A percentile compares a stretch with the other conserved stretches of the same genome.
These are phyloP conservation scores for Aplodontia rufa DNA, from an alignment of 2,113 vertebrate species.

Conservation along the genomic window DNA sequence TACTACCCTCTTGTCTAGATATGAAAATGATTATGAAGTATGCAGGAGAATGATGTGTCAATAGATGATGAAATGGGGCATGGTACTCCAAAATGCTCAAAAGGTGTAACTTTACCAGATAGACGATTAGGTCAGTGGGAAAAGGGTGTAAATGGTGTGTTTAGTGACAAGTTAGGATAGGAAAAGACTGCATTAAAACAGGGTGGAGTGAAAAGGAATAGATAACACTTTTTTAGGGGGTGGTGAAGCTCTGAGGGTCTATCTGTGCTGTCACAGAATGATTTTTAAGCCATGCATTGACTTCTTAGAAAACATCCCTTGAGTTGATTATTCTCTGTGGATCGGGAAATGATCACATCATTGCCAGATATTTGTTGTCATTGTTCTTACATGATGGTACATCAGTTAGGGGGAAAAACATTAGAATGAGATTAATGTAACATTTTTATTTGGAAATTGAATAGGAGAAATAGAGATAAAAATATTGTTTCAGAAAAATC, in stretches of 20 bases:
- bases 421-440: background rate
- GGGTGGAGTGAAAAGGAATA: background rate
- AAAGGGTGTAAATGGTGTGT: background rate
- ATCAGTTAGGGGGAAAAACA: background rate
- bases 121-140: background rate
- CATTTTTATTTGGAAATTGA: background rate
- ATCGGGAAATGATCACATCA: background rate
- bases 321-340: too few relatives aligned
- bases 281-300: background rate
- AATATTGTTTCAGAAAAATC: background rate
- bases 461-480: background rate
- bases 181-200: too few relatives aligned
- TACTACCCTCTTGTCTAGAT: background rate
- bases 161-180: background rate
- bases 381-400: background rate
- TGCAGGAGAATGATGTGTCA: background rate
- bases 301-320: too few relatives aligned
- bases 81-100: background rate
- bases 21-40: background rate
- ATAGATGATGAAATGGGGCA: background rate
- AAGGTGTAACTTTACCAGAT: background rate
- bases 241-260: too few relatives aligned
- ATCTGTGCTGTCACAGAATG: background rate
- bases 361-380: background rate
- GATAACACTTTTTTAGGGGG: too few relatives aligned